phyloP scores from a whole-genome alignment of 2,113 vertebrate species.

The Tringa solitaria region DNA sequence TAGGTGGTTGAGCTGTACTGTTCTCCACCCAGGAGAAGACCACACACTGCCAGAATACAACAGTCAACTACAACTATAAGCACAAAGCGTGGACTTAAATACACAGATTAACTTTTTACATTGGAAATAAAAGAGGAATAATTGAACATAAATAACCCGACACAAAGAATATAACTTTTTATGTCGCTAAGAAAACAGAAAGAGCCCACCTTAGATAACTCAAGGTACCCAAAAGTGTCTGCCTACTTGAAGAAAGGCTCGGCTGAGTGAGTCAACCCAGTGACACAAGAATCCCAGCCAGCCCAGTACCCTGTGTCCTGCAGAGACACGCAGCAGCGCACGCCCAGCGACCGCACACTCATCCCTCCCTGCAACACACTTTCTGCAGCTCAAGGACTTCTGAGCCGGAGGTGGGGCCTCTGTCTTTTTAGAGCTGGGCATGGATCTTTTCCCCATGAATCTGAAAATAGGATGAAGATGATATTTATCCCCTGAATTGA shows the following conservation, averaged over 20 bases:
- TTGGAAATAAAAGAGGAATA: neutral
- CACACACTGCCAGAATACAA: neutral
- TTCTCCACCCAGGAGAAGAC: neutral
- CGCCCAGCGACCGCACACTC: neutral
- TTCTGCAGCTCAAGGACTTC: neutral
- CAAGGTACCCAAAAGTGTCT: neutral
- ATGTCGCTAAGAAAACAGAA: neutral
- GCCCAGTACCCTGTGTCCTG: neutral
- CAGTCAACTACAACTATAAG: neutral
- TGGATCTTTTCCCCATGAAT: neutral
- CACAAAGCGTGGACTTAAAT: neutral
- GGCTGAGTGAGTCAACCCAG: neutral
- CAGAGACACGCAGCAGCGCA: neutral
- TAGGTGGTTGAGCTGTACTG: neutral
- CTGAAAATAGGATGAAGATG: neutral
- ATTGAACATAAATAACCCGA: neutral
- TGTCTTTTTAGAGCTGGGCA: neutral
- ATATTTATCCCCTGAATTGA: slow-evolving; percentile 8
- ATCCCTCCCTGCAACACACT: neutral
- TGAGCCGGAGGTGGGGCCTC: neutral
- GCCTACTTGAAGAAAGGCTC: neutral
- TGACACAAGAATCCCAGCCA: neutral
- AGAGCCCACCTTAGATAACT: neutral
- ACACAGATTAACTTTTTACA: neutral
- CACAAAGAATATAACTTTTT: neutral